These are phyloP conservation scores for Operophtera brumata DNA, from an alignment of 2,888 invertebrate genomes.

Conservation along the genomic window DNA sequence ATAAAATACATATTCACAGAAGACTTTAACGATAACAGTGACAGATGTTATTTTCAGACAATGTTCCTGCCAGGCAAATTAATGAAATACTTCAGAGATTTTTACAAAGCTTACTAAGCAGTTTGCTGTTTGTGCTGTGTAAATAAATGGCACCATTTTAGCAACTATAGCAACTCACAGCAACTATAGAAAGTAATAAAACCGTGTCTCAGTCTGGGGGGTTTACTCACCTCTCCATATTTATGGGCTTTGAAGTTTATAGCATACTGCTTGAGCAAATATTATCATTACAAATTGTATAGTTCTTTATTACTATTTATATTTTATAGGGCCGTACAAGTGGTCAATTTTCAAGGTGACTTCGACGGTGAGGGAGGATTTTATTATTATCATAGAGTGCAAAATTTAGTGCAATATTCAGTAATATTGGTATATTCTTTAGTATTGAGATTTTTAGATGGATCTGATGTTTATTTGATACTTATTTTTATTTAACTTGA, in stretches of 20 bases:
- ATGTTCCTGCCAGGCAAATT: background rate
- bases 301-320: background rate
- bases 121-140: background rate
- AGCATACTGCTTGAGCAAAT: constrained; percentile 4
- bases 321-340: too few relatives aligned
- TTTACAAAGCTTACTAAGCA: too few relatives aligned
- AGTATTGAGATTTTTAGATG: too few relatives aligned
- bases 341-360: background rate
- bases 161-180: constrained; percentile 16
- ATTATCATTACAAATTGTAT: background rate
- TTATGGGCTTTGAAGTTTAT: constrained; percentile 29
- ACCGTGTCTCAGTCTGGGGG: constrained; percentile 10
- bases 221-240: constrained; percentile 27
- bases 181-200: constrained; percentile 24
- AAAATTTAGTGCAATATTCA: too few relatives aligned
- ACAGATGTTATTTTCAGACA: constrained; percentile 9
- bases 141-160: background rate
- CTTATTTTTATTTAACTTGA: too few relatives aligned
- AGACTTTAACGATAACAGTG: constrained; percentile 15
- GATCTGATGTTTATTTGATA: too few relatives aligned
- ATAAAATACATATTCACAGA: constrained; percentile 11
- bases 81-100: too few relatives aligned
- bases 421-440: too few relatives aligned
- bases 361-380: too few relatives aligned
- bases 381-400: too few relatives aligned